A percentile compares a stretch with the other conserved stretches of the same genome.
These are phyloP conservation scores for Sebastes itinus DNA, from an alignment of 2,797 vertebrate genomes.

Conservation along the genomic window DNA sequence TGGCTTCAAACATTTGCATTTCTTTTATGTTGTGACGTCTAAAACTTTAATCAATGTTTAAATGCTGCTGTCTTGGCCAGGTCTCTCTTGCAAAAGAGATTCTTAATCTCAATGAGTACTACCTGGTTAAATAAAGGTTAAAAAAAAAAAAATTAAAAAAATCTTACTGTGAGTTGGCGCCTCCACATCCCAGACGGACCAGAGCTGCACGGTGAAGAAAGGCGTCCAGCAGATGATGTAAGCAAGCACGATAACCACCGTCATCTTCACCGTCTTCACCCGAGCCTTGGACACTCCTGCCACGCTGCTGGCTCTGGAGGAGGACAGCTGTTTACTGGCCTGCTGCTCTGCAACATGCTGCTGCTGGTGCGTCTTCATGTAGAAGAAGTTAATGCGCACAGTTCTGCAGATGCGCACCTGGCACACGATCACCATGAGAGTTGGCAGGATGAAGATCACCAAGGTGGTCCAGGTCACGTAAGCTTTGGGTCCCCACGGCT, in stretches of 20 bases:
- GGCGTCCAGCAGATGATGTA: constrained; percentile 85
- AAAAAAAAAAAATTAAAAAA: too few relatives aligned
- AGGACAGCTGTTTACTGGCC: constrained; percentile 20
- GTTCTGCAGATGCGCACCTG: constrained; percentile 82
- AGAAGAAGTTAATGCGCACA: constrained; percentile 70
- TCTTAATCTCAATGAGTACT: too few relatives aligned
- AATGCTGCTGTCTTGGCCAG: too few relatives aligned
- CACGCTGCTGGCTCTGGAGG: constrained; percentile 76
- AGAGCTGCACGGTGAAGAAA: constrained; percentile 86
- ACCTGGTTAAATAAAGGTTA: too few relatives aligned
- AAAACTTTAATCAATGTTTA: too few relatives aligned
- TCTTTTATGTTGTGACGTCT: too few relatives aligned
- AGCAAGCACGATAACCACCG: constrained; percentile 80
- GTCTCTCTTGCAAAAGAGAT: too few relatives aligned
- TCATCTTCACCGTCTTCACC: constrained; percentile 84
- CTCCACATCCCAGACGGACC: constrained; percentile 81
- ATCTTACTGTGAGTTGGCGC: constrained; percentile 83
- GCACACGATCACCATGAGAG: constrained; percentile 76
- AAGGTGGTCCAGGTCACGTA: constrained; percentile 85
- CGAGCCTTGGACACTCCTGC: constrained; percentile 78
- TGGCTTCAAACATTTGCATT: too few relatives aligned
- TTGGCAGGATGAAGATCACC: constrained; percentile 79
- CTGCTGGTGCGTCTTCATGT: constrained; percentile 68
- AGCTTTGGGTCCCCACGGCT: constrained; percentile 80
- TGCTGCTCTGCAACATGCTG: constrained; percentile 14